Conservation (phyloP, 1,140 invertebrate species). For the Bombus huntii region DNA sequence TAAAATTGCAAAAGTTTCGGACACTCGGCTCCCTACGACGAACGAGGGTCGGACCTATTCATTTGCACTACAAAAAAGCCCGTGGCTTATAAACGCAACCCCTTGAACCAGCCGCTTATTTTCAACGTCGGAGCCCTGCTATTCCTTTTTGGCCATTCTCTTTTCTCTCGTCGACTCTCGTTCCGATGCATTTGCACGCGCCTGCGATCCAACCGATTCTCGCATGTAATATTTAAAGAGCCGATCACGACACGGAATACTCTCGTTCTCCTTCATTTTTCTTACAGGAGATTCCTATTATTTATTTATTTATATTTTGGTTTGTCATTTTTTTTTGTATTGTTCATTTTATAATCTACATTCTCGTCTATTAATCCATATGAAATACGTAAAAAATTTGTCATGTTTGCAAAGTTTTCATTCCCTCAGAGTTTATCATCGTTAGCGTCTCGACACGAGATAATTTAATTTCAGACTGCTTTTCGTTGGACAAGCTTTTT, state of each 20-base stretch:
- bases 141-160: background rate
- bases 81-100: slow-evolving; percentile 36
- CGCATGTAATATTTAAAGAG: slow-evolving; percentile 52
- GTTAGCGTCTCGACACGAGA: background rate
- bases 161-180: slow-evolving; percentile 31
- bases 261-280: background rate
- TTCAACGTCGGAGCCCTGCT: slow-evolving; percentile 9
- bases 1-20: slow-evolving; percentile 63
- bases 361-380: background rate
- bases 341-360: background rate
- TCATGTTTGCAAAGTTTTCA: background rate
- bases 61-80: slow-evolving; percentile 58
- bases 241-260: slow-evolving; percentile 2
- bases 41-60: slow-evolving; percentile 39
- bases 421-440: background rate
- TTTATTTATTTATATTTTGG: background rate
- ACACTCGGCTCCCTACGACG: slow-evolving; percentile 18
- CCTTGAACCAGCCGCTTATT: slow-evolving; percentile 28
- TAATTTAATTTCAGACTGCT: background rate
- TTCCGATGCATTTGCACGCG: slow-evolving; percentile 50
- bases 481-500: background rate
- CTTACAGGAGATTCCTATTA: background rate
- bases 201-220: slow-evolving; percentile 32
- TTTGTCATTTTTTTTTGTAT: background rate
- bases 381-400: background rate